phyloP scores from a whole-genome alignment of 2,888 invertebrate species.

The Syrista parreyssii region DNA sequence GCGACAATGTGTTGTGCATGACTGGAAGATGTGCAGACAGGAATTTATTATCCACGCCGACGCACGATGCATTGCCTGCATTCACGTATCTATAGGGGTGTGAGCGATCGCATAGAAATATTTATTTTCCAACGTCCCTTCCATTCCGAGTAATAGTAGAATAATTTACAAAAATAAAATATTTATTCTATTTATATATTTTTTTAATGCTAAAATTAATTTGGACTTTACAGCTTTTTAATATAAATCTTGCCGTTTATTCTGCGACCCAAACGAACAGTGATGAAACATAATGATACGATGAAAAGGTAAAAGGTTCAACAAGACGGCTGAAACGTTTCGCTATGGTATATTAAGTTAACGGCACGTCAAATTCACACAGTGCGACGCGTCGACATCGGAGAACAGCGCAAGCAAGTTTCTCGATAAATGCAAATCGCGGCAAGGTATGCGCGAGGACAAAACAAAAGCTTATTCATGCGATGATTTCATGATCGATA shows the following conservation, averaged over 20 bases:
- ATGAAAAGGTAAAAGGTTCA: not conserved
- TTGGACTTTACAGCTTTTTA: not conserved
- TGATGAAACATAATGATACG: not conserved
- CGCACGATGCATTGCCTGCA: not conserved
- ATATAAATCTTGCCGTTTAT: not conserved
- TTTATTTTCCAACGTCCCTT: not conserved
- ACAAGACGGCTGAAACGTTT: conserved; percentile 13
- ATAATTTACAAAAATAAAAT: not conserved
- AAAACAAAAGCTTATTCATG: conserved; percentile 12
- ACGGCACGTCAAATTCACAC: conserved; percentile 9
- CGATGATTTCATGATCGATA: conserved; percentile 14
- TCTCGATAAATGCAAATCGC: not conserved
- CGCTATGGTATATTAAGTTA: conserved; percentile 14
- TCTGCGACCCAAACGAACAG: not conserved
- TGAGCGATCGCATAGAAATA: conserved; percentile 10
- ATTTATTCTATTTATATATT: not conserved
- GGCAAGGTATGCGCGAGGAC: not conserved
- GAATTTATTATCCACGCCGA: conserved; percentile 15
- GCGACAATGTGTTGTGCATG: conserved; percentile 16
- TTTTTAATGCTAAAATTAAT: not conserved
- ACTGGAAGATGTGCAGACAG: conserved; percentile 5
- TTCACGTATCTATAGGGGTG: conserved; percentile 17
- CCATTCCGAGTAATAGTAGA: not conserved
- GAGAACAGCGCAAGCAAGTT: not conserved
- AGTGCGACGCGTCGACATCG: not conserved